phyloP scores from a whole-genome alignment of 2,888 invertebrate genomes.

The Cantharis lateralis region DNA sequence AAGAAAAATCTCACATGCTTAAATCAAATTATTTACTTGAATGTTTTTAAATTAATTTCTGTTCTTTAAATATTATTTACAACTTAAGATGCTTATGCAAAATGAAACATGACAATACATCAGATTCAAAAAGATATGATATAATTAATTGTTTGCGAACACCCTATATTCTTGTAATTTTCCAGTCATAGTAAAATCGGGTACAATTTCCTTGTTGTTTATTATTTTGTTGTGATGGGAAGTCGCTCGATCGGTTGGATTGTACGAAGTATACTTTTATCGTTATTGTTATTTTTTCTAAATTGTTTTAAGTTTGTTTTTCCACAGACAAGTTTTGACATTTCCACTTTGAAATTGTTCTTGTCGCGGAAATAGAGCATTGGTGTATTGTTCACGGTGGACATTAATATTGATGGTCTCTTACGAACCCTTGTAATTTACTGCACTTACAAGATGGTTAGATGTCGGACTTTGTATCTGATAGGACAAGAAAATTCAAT shows the following conservation, averaged over 20 bases:
- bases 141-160: no score
- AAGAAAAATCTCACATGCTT: no score
- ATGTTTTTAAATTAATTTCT: no score
- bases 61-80: no score
- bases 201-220: background rate
- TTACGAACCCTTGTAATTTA: conserved; percentile 40
- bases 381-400: conserved; percentile 31
- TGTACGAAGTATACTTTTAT: background rate
- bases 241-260: background rate
- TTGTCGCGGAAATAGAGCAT: conserved; percentile 12
- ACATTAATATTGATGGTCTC: conserved; percentile 40
- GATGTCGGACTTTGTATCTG: conserved; percentile 30
- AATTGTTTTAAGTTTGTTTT: background rate
- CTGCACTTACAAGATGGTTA: conserved; percentile 37
- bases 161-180: background rate
- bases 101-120: no score
- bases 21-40: no score
- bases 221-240: background rate
- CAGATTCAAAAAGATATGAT: no score
- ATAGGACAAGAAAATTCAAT: conserved; percentile 42
- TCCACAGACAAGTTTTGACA: conserved; percentile 1
- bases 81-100: no score
- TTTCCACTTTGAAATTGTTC: conserved; percentile 11
- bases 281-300: background rate
- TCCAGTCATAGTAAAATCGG: background rate